Percentiles rank a stretch among this genome's conserved stretches.
These are phyloP conservation scores for Sarcophaga carnaria DNA, from an alignment of 2,888 invertebrate species.

Conservation along the genomic window DNA sequence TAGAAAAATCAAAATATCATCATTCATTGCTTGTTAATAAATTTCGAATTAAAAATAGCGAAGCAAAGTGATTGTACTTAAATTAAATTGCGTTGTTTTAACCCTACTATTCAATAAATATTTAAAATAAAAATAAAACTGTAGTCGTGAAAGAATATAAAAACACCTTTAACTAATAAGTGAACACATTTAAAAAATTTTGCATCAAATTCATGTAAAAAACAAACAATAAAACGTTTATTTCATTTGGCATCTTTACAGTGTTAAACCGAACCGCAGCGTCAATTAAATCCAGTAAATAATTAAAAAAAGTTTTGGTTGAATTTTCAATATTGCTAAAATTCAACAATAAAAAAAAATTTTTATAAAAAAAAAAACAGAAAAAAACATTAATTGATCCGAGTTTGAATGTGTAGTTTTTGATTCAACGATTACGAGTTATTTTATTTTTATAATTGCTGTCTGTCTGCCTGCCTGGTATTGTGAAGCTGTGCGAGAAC, in stretches of 20 bases:
- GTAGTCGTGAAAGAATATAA: background rate
- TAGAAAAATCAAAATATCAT: constrained; percentile 6
- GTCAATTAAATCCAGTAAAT: background rate
- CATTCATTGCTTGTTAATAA: background rate
- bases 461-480: constrained; percentile 1
- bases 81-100: constrained; percentile 69
- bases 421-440: constrained; percentile 34
- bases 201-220: background rate
- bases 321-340: constrained; percentile 2
- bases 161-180: constrained; percentile 20
- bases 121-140: constrained; percentile 32
- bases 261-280: background rate
- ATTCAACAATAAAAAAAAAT: constrained; percentile 26
- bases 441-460: constrained; percentile 15
- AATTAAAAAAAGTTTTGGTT: background rate
- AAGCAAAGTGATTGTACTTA: constrained; percentile 10
- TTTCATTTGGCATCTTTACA: constrained; percentile 19
- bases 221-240: constrained; percentile 11
- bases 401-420: background rate
- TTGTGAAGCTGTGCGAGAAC: constrained; percentile 44
- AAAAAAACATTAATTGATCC: constrained; percentile 2
- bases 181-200: constrained; percentile 1
- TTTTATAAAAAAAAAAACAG: background rate
- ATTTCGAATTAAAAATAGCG: background rate
- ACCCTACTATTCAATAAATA: background rate